These are phyloP conservation scores for Anguilla marmorata DNA, from an alignment of 2,797 vertebrate genomes.

Conservation along the genomic window DNA sequence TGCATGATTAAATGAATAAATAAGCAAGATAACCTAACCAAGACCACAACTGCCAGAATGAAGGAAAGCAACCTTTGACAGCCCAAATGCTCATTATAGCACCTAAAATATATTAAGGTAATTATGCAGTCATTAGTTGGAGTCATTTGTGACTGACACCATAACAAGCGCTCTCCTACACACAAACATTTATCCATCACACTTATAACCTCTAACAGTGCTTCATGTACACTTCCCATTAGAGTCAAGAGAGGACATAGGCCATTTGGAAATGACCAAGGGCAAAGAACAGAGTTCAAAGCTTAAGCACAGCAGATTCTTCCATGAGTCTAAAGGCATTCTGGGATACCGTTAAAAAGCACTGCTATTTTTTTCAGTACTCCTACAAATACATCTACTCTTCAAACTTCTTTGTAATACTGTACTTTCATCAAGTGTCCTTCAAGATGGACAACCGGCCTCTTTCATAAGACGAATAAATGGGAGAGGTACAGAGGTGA, in stretches of 20 bases:
- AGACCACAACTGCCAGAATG: not conserved
- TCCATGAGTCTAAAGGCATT: constrained; percentile 10
- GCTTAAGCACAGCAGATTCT: not conserved
- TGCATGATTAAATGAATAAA: constrained; percentile 1
- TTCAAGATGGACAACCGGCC: not conserved
- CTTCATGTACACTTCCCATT: not conserved
- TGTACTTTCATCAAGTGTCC: not conserved
- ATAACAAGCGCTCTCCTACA: not conserved
- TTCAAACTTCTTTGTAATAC: not conserved
- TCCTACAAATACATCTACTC: not conserved
- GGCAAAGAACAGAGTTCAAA: constrained; percentile 22
- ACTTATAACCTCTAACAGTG: not conserved
- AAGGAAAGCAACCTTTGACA: not conserved
- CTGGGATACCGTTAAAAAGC: not conserved
- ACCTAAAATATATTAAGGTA: constrained; percentile 27
- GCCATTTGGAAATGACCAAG: constrained; percentile 27
- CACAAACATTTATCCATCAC: not conserved
- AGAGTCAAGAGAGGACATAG: not conserved
- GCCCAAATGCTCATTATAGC: constrained; percentile 17
- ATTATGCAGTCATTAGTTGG: constrained; percentile 25
- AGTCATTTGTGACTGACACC: not conserved
- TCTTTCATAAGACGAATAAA: not conserved
- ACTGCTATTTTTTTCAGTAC: not conserved
- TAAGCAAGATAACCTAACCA: not conserved
- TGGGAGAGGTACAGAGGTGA: not conserved